These are phyloP conservation scores for Sceloporus tristichus DNA, from an alignment of 2,113 vertebrate species.

Conservation along the genomic window DNA sequence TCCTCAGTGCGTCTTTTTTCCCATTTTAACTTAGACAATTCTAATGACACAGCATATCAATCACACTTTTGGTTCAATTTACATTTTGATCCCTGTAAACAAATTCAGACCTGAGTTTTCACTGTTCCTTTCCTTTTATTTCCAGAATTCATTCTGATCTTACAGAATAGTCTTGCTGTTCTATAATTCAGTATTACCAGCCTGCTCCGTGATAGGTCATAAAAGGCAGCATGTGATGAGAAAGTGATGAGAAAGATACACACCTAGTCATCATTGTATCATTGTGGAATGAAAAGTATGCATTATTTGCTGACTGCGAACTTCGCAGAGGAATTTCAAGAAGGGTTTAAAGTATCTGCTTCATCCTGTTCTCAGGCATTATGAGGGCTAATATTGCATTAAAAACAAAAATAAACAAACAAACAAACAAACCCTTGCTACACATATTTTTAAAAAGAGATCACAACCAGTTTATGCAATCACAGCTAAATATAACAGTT, in stretches of 20 bases:
- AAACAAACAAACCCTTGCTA: neutral
- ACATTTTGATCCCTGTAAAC: accelerated
- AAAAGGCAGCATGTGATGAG: constrained; percentile 17
- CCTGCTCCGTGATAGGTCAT: constrained; percentile 9
- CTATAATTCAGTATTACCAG: neutral
- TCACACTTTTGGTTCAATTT: accelerated
- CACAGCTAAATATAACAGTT: neutral
- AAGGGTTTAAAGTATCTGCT: neutral
- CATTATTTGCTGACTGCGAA: neutral
- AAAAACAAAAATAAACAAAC: neutral
- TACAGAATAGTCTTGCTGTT: neutral
- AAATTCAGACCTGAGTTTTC: accelerated
- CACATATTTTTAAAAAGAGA: neutral
- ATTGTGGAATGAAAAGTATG: constrained; percentile 11
- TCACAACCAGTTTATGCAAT: neutral
- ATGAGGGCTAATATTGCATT: neutral
- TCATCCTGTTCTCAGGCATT: neutral
- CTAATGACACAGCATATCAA: neutral
- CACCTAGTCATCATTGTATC: constrained; percentile 3
- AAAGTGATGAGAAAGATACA: constrained; percentile 16
- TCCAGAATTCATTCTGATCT: accelerated
- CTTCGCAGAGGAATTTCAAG: neutral
- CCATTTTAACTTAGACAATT: neutral
- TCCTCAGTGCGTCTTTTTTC: neutral
- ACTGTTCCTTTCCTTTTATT: neutral